Evolutionary conservation across 2,797 vertebrate genomes (phyloP), one percentile per base, ranked within the genome.

Genomic region (Poeciliopsis paucimaculata): DNA sequence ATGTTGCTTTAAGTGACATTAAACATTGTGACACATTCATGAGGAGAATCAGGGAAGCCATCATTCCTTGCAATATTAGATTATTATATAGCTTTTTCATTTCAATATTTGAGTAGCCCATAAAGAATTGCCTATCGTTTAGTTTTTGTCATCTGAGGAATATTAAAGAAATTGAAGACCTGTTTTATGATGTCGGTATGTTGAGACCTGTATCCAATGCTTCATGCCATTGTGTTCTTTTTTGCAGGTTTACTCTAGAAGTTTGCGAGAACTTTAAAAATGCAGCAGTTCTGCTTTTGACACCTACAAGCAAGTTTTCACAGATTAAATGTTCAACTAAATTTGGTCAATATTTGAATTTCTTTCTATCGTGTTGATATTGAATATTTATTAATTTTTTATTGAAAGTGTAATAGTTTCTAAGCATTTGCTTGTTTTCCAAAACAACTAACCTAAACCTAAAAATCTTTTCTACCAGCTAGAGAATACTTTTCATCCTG

Each of bases 381-480:
- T 55, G 9, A 4, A 55, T 55, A 55, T 55, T 55, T n/a, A 11
- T 55, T 3, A 20, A 9, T 55, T 55, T 26, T 5, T 55, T 26
- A 12, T 26, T 55, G 8, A n/a, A 55, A n/a, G 1, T n/a, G 26
- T 12, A 28, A 28, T 55, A n/a, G 23, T 53, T 53, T n/a, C 26
- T 11, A 26, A 55, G 26, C 10, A n/a, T 55, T 55, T 55, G 5
- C 53, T 11, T 55, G 53, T 55, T 55, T 55, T 11, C 26, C 53
- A 12, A 26, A 31, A 11, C 2, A 60, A 43, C 89, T 82, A 80
- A 72, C 85, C 80, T 90, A 90, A 95, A 92, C 93, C 94, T 94
- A 94, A 91, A 93, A 94, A 93, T 90, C 89, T 88, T 86, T 51
- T 36, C 28, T 3, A 23, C 31, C 6, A 73, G 5, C 23, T 26